phyloP scores from a whole-genome alignment of 2,888 invertebrate genomes.

The Leptodirus hochenwartii region DNA sequence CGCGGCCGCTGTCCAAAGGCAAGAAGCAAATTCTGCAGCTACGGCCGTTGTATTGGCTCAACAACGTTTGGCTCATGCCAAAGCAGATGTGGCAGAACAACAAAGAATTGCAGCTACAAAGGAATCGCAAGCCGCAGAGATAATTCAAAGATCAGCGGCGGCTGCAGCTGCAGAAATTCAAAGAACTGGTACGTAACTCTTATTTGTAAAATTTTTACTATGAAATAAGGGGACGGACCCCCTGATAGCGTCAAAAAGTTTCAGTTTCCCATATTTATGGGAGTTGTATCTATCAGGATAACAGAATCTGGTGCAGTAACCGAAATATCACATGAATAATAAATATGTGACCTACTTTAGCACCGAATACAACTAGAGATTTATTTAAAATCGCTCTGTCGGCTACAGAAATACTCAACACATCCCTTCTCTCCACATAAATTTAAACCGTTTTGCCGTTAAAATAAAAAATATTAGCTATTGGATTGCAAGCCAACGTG shows the following conservation, averaged over 20 bases:
- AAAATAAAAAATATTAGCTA: too few relatives aligned
- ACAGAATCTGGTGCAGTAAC: too few relatives aligned
- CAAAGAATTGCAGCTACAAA: slow-evolving; percentile 53
- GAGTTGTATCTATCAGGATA: too few relatives aligned
- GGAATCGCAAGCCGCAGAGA: slow-evolving; percentile 53
- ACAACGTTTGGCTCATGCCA: slow-evolving; percentile 48
- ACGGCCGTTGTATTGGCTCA: slow-evolving; percentile 47
- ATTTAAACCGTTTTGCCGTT: too few relatives aligned
- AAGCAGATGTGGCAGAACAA: slow-evolving; percentile 50
- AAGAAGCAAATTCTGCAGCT: slow-evolving; percentile 46
- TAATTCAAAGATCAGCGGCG: slow-evolving; percentile 49
- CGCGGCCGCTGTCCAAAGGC: slow-evolving; percentile 45
- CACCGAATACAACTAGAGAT: too few relatives aligned
- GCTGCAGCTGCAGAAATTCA: slow-evolving; percentile 52
- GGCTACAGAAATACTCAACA: too few relatives aligned
- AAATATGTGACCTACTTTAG: too few relatives aligned
- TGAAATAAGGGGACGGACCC: too few relatives aligned
- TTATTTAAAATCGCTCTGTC: too few relatives aligned
- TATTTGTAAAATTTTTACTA: slow-evolving; percentile 5
- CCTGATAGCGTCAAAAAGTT: not conserved
- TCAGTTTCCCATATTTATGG: not conserved
- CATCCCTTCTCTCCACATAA: too few relatives aligned
- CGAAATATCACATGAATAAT: too few relatives aligned
- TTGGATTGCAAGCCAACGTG: too few relatives aligned
- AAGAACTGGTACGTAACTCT: slow-evolving; percentile 33